phyloP scores from a whole-genome alignment of 2,888 invertebrate species.

The Archips crataeganus region DNA sequence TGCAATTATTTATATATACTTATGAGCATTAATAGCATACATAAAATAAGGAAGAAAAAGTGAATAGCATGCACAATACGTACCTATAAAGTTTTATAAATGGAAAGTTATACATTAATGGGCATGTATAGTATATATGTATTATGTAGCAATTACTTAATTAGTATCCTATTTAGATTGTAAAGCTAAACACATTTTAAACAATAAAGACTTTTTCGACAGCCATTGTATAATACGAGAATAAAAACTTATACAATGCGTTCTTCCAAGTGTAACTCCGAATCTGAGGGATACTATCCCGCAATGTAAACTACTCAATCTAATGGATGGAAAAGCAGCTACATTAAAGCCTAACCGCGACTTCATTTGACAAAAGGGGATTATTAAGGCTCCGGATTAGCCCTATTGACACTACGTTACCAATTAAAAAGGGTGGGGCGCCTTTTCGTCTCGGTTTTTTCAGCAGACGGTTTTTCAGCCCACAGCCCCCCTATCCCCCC shows the following conservation, averaged over 20 bases:
- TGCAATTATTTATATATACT: no score
- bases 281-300: background rate
- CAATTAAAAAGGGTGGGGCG: constrained; percentile 86
- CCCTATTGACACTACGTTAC: constrained; percentile 86
- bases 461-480: constrained; percentile 86
- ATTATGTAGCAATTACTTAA: no score
- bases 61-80: no score
- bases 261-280: background rate
- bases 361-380: constrained; percentile 81
- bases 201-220: background rate
- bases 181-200: background rate
- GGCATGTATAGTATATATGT: no score
- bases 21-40: no score
- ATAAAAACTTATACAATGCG: background rate
- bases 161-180: no score
- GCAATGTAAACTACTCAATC: background rate
- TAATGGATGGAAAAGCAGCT: background rate
- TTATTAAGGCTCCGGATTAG: constrained; percentile 83
- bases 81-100: no score
- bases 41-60: no score
- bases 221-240: background rate
- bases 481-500: constrained; percentile 71
- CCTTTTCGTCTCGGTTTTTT: constrained; percentile 86
- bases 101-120: no score
- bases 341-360: constrained; percentile 59